Conservation (phyloP, 2,888 invertebrate genomes). For the Lasioglossum marginatum region DNA sequence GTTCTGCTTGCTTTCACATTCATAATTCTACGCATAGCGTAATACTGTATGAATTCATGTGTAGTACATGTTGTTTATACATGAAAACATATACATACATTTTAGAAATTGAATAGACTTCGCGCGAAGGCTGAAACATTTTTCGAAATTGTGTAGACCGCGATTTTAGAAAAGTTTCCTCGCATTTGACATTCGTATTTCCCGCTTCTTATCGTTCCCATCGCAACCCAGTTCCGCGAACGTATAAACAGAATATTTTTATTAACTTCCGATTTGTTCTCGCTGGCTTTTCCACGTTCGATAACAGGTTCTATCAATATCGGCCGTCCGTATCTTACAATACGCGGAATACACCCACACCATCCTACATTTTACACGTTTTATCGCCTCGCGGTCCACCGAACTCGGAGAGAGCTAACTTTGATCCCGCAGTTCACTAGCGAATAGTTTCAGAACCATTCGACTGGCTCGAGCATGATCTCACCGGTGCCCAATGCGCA, state of each 20-base stretch:
- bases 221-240: not conserved
- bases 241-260: not conserved
- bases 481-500: constrained; percentile 25
- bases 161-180: not conserved
- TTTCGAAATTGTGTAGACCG: not conserved
- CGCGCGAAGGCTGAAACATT: not conserved
- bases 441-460: constrained; percentile 61
- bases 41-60: not conserved
- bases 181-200: not conserved
- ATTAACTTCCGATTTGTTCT: not conserved
- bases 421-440: constrained; percentile 47
- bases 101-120: no score
- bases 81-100: not conserved
- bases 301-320: not conserved
- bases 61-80: no score
- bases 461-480: constrained; percentile 52
- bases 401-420: constrained; percentile 59
- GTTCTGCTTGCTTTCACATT: not conserved
- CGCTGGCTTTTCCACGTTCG: not conserved
- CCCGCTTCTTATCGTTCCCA: not conserved
- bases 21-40: not conserved
- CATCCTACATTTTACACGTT: constrained; percentile 56
- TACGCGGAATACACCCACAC: constrained; percentile 5
- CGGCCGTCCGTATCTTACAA: not conserved
- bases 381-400: constrained; percentile 68